phyloP scores from a whole-genome alignment of 2,797 vertebrate genomes.

The Bovichtus diacanthus region DNA sequence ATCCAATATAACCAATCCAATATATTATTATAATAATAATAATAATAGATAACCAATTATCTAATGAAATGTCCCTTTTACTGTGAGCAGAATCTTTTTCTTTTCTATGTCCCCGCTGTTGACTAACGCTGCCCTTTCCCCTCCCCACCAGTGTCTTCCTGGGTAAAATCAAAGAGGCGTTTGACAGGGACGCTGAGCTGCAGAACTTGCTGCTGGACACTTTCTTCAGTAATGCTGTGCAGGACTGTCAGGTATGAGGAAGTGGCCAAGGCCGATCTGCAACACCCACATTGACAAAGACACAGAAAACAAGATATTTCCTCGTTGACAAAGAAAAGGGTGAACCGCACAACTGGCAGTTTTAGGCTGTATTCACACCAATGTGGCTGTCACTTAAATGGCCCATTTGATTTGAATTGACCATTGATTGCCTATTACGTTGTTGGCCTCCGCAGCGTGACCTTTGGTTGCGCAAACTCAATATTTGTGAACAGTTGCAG shows the following conservation, averaged over 20 bases:
- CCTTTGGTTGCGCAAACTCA: no score
- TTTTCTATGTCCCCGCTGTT: background rate
- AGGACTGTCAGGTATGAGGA: slow-evolving; percentile 92
- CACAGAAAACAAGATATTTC: slow-evolving; percentile 29
- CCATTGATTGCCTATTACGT: no score
- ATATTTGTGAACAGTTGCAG: no score
- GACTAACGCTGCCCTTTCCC: background rate
- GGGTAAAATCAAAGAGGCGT: slow-evolving; percentile 97
- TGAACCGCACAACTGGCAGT: no score
- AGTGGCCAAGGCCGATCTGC: slow-evolving; percentile 41
- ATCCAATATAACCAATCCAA: no score
- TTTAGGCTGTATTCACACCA: no score
- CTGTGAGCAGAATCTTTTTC: background rate
- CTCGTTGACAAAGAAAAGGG: slow-evolving; percentile 24
- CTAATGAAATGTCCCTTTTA: background rate
- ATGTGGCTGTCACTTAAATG: no score
- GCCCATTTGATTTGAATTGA: no score
- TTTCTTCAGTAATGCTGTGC: slow-evolving; percentile 93
- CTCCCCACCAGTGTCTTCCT: slow-evolving; percentile 90
- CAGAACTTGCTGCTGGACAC: slow-evolving; percentile 93
- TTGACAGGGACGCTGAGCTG: slow-evolving; percentile 90
- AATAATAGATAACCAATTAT: no score
- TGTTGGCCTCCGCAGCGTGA: no score
- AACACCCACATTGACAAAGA: slow-evolving; percentile 51
- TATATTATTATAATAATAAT: no score